Evolutionary conservation across 2,113 vertebrate genomes (phyloP).

Genomic region (Ictidomys tridecemlineatus): DNA sequence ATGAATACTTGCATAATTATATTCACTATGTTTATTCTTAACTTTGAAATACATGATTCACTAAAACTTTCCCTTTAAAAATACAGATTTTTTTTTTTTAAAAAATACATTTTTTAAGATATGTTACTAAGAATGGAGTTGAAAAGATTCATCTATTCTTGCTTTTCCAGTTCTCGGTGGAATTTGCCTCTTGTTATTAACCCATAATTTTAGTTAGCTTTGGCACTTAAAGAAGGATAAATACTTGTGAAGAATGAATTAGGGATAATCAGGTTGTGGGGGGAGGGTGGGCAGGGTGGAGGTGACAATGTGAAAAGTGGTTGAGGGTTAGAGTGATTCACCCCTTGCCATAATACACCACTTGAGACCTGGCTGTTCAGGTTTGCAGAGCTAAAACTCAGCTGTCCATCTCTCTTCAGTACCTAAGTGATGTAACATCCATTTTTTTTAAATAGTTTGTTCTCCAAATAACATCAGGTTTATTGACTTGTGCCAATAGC

Average conservation of each 20-base stretch:
- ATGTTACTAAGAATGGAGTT: not conserved
- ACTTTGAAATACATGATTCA: constrained; percentile 21
- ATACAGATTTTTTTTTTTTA: no score
- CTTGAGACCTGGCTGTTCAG: not conserved
- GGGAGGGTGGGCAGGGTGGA: not conserved
- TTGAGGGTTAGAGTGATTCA: not conserved
- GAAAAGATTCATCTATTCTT: not conserved
- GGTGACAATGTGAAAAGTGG: not conserved
- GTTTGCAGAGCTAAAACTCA: not conserved
- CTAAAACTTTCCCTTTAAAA: constrained; percentile 10
- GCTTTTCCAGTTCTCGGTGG: constrained; percentile 46
- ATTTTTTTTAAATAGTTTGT: not conserved
- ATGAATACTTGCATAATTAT: not conserved
- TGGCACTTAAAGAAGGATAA: constrained; percentile 66
- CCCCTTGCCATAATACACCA: not conserved
- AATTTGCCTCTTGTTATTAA: constrained; percentile 65
- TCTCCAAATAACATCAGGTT: not conserved
- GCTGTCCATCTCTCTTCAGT: not conserved
- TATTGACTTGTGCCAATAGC: not conserved
- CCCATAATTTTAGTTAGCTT: constrained; percentile 63
- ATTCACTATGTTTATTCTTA: constrained; percentile 45
- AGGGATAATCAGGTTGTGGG: not conserved
- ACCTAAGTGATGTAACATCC: not conserved
- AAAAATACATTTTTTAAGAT: not conserved
- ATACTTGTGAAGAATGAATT: constrained; percentile 71